Conservation (phyloP, 2,797 vertebrate species). For the Cyprinella venusta region DNA sequence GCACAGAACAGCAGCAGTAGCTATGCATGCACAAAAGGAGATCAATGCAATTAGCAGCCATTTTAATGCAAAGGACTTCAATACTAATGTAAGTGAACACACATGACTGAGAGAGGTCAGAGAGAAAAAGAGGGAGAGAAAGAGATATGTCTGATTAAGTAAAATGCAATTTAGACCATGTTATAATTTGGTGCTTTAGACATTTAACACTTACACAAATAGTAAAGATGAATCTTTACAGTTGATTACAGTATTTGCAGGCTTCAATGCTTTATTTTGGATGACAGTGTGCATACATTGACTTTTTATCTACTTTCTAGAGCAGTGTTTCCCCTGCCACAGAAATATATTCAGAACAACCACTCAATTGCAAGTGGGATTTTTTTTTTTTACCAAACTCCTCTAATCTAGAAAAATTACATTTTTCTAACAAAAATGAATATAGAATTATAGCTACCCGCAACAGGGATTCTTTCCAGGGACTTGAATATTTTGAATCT, state of each 20-base stretch:
- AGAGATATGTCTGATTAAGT: slow-evolving; percentile 12
- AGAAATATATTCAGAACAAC: slow-evolving; percentile 1
- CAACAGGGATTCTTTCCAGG: background rate
- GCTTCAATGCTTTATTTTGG: background rate
- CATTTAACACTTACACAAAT: background rate
- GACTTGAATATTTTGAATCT: background rate
- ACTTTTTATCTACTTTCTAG: background rate
- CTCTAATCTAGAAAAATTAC: too few relatives aligned
- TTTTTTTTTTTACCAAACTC: background rate
- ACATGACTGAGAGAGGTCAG: slow-evolving; percentile 45
- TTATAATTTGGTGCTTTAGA: background rate
- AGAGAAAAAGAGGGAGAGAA: slow-evolving; percentile 16
- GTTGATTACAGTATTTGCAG: background rate
- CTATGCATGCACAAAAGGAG: slow-evolving; percentile 59
- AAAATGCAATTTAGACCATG: slow-evolving; percentile 18
- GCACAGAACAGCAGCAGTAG: slow-evolving; percentile 33
- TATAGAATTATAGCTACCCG: background rate
- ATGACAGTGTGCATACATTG: background rate
- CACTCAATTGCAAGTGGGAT: background rate
- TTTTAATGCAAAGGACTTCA: slow-evolving; percentile 53
- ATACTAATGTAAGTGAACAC: slow-evolving; percentile 57
- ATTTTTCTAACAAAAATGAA: background rate
- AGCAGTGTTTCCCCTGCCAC: background rate
- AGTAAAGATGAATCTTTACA: background rate
- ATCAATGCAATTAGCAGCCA: slow-evolving; percentile 60